Evolutionary conservation across 2,888 invertebrate genomes (phyloP).

Genomic region (Desoria tigrina): DNA sequence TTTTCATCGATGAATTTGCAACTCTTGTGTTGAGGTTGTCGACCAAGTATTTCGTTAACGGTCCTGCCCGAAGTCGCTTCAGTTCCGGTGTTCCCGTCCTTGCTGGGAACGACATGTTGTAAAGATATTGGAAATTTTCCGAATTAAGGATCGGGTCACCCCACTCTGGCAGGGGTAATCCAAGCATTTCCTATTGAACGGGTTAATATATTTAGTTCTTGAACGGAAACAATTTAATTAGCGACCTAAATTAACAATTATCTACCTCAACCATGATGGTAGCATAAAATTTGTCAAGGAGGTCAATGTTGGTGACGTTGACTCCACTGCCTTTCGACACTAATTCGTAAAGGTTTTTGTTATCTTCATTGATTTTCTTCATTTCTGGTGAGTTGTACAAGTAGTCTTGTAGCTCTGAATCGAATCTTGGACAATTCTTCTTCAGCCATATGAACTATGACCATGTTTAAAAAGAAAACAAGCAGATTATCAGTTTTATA

Average conservation of each 20-base stretch:
- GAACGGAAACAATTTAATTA: too few species aligned
- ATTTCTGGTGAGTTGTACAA: neutral
- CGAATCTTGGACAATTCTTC: neutral
- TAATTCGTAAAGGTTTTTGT: neutral
- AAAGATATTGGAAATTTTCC: neutral
- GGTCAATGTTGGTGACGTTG: neutral
- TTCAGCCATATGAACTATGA: neutral
- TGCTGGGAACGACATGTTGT: neutral
- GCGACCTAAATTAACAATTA: too few species aligned
- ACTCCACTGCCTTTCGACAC: neutral
- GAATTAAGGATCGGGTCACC: neutral
- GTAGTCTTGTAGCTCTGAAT: neutral
- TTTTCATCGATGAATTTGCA: neutral
- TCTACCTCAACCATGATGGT: neutral
- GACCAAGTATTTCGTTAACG: neutral
- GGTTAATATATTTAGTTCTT: too few species aligned
- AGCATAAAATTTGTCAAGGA: neutral
- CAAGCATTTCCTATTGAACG: slow-evolving; percentile 1
- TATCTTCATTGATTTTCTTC: neutral
- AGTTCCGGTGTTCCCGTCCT: neutral
- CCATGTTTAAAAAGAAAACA: too few species aligned
- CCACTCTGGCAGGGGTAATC: neutral
- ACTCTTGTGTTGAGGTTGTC: neutral
- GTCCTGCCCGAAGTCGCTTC: neutral
- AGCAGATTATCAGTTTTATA: too few species aligned